phyloP scores from a whole-genome alignment of 2,113 vertebrate genomes.

The Cyprinus carpio region DNA sequence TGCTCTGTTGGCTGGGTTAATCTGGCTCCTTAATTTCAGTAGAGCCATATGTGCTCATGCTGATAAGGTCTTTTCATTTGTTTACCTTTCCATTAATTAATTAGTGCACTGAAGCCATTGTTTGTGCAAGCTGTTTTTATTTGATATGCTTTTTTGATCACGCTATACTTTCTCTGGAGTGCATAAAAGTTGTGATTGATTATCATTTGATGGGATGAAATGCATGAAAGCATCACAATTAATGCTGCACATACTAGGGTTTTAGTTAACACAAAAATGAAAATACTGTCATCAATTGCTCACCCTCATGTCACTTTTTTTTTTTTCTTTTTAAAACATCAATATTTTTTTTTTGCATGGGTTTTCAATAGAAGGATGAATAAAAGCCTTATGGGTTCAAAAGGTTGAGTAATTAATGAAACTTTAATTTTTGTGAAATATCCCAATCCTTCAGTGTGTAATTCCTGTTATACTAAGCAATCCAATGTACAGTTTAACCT shows the following conservation, averaged over 20 bases:
- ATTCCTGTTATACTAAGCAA: background rate
- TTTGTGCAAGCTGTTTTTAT: slow-evolving; percentile 46
- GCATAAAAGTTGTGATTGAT: background rate
- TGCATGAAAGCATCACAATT: background rate
- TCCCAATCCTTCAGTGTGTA: background rate
- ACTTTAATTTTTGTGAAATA: background rate
- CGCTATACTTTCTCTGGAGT: background rate
- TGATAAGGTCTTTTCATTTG: slow-evolving; percentile 51
- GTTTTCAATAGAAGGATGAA: background rate
- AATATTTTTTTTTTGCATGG: background rate
- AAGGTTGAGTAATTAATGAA: background rate
- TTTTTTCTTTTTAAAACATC: background rate
- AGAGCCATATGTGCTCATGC: slow-evolving; percentile 54
- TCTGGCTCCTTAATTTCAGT: slow-evolving; percentile 54
- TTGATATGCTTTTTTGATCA: slow-evolving; percentile 34
- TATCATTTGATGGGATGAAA: background rate
- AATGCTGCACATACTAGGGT: background rate
- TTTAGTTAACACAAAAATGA: background rate
- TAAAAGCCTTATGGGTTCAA: background rate
- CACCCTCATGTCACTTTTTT: background rate
- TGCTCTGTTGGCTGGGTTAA: slow-evolving; percentile 50
- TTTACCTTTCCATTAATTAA: slow-evolving; percentile 59
- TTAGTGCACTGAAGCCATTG: slow-evolving; percentile 39
- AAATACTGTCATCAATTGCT: background rate
- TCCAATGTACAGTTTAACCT: background rate